Base-by-base conservation (phyloP, 2,113 vertebrate genomes). In the Callopanchax toddi region DNA sequence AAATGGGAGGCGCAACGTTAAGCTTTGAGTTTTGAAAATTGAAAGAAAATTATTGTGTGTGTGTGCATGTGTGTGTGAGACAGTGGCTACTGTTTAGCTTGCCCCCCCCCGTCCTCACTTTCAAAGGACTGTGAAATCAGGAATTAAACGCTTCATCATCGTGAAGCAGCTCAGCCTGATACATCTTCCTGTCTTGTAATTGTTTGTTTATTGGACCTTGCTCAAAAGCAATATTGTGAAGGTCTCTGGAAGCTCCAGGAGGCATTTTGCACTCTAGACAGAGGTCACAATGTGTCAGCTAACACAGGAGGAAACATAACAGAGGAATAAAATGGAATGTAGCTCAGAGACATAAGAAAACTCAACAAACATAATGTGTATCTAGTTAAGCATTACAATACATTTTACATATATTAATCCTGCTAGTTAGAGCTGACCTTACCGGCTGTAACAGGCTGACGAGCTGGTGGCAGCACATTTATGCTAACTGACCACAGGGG, bases 181-280 rank as follows among this genome's bases (percentile, higher is more conserved):
- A 85, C 52, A 79, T 86, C 87, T 71, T 85, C 80, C 71, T 73
- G 80, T 73, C 71, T 77, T 77, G 82, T 91, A 89, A 92, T 92
- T 89, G 91, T 91, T 92, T 93, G 84, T 91, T 91, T 91, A 91
- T 90, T 91, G 86, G 86, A 80, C 66, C 65, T 81, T 78, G 67
- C 88, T 90, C 87, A 89, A 89, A 89, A 84, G 83, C 74, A 83
- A 78, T 78, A 79, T 68, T 82, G 79, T 78, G 53, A 73, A 75
- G 78, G 78, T 74, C 79, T 85, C 61, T 48, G 58, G 50, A 69
- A 74, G 64, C 81, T 81, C 51, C 63, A 70, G 63, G 71, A 64
- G 64, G 46, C 34, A 60, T 63, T 36, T 22, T 61, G 52, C 62
- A 48, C 29, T 49, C 64, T 64, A 40, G 50, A 60, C 42, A 52